Base-by-base conservation (phyloP, 2,113 vertebrate species). In the Otolemur garnettii region DNA sequence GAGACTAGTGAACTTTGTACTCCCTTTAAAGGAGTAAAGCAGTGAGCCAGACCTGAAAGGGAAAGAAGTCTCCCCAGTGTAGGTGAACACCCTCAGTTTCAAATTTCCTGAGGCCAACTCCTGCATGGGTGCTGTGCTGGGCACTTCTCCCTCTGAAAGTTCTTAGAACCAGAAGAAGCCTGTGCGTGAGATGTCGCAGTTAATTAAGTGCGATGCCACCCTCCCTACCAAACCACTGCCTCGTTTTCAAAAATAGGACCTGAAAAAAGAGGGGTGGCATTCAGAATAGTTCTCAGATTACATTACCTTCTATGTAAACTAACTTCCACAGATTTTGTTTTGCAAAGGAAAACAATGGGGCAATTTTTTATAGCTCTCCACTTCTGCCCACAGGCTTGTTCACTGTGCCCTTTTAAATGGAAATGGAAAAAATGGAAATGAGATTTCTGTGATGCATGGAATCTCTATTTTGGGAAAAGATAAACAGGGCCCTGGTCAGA, bases 391-490 rank as follows among this genome's bases (percentile, higher is more conserved):
- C 24, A 3, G 62, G 50, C 84, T 86, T 11, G 28, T 74, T 93
- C 82, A 66, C 38, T 13, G n/a, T 80, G 42, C 12, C 69, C 60
- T 79, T 86, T 93, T n/a, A 84, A 82, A 82, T 91, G 38, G 13
- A 66, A 94, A 77, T 84, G 50, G 72, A 50, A 45, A 81, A 87
- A n/a, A 74, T 64, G 24, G 81, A 82, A 88, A 86, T 60, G 57
- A 93, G 45, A 42, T 93, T 85, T 68, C 78, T 28, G 1, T 38
- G 74, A 64, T 82, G 68, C 21, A 7, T 4, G 3, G n/a, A 85
- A 86, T 93, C 53, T 79, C 66, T 81, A 0, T 50, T 72, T 83
- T 93, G 68, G 45, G 64, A 60, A 93, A 93, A 80, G 60, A 75
- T 59, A 91, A 91, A 89, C 12, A 80, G 28, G n/a, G 26, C 68